Base-by-base conservation (phyloP, 2,113 vertebrate genomes). In the Mus spicilegus region DNA sequence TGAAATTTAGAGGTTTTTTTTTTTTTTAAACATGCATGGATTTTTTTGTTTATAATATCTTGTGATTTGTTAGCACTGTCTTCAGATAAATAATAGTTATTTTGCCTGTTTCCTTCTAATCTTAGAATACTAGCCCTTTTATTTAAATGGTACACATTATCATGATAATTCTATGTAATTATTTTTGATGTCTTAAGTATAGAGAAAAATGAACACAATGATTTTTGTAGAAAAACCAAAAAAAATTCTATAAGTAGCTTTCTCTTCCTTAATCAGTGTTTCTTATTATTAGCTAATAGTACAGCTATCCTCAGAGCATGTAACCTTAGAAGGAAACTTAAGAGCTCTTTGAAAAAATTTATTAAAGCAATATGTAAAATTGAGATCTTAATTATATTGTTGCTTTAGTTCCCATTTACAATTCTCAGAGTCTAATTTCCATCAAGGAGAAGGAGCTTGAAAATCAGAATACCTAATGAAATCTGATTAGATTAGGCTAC, bases 1-100 rank as follows among this genome's bases (percentile, higher is more conserved):
- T 90, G 51, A 56, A 90, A 89, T 51, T 94, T 93, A 73, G n/a
- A 96, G 78, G 54, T 95, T 58, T 94, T 81, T 80, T 80, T 96
- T 49, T 49, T 49, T 49, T 49, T 49, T 49, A 67, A 85, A 61
- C 56, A 36, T 76, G n/a, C 39, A 36, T 93, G 26, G 54, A 4
- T 78, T n/a, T 94, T 94, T 3, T 76, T 90, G 46, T 89, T 91
- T 92, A 58, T 90, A 91, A 70, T 78, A 63, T 63, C 36, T 73
- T 89, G 13, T 92, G 39, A 94, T 46, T 87, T 87, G 77, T 92
- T 58, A 30, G 85, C 78, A 70, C 39, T 54, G 7, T 92, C 86
- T 65, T 95, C 95, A 46, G 46, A 39, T 94, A 36, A 72, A 63
- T 82, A 65, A 58, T 95, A 65, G 14, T 94, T 94, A 91, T 88